Base-by-base conservation (phyloP, 2,888 invertebrate genomes). In the Watsonalla binaria region DNA sequence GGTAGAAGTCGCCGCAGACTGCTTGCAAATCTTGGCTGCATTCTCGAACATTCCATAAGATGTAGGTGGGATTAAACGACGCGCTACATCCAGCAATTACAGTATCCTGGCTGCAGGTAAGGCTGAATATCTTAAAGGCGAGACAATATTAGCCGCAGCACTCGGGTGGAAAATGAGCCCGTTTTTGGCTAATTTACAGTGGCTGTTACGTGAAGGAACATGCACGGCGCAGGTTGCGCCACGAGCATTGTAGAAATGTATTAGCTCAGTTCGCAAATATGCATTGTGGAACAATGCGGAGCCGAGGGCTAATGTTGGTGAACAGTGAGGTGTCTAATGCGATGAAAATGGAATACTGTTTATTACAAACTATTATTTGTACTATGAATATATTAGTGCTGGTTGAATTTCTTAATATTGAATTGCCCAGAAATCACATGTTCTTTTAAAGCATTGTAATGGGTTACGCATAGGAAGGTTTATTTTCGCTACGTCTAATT, bases 161-260 rank as follows among this genome's bases (percentile, higher is more conserved):
- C 92, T 92, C 92, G 92, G 87, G 91, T 88, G 92, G 92, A 93
- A 93, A 88, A 87, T 80, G 84, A 85, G 83, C 85, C 86, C 82
- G 87, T 83, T 86, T 86, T 88, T 85, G 84, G 83, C 78, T 86
- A 86, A 88, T 87, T 88, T 87, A 89, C 82, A 82, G 79, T 78
- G 82, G 74, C 74, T 77, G 80, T 84, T 81, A 83, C 82, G 84
- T 76, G 77, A 70, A 74, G 74, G 81, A 79, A 76, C 83, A 76
- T 71, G 81, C 76, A 78, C 75, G 63, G 74, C 72, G 74, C 73
- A 72, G 80, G 72, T 75, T 14, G 15, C 70, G 74, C 66, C 76
- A 71, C 68, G 65, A 69, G 73, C 73, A 76, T 79, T 83, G 42
- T 78, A 69, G 72, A 76, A 80, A 78, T 74, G 73, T 78, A 82